phyloP scores from a whole-genome alignment of 1,140 invertebrate species.

The Zaprionus ornatus region DNA sequence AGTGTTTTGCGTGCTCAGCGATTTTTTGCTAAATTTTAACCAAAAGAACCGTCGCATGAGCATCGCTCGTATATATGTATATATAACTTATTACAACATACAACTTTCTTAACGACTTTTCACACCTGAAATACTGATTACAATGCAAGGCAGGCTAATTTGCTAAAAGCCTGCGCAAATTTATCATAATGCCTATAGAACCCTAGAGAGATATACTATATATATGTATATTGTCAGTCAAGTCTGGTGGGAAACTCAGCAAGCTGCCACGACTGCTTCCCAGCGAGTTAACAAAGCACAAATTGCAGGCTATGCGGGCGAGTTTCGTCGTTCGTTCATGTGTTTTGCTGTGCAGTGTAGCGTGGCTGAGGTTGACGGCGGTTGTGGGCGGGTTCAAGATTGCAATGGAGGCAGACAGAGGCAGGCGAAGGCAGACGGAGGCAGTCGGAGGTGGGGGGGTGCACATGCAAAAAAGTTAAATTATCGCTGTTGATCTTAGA shows the following conservation, averaged over 20 bases:
- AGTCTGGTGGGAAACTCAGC: background rate
- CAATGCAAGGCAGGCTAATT: background rate
- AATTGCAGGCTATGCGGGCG: conserved; percentile 22
- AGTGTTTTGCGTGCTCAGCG: no score
- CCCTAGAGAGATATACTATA: background rate
- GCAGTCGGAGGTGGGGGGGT: background rate
- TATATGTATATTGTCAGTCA: background rate
- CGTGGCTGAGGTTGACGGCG: conserved; percentile 29
- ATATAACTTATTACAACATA: no score
- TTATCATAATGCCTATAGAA: conserved; percentile 6
- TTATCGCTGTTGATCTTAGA: conserved; percentile 51
- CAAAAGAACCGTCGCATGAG: no score
- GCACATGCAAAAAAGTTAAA: conserved; percentile 47
- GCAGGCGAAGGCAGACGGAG: background rate
- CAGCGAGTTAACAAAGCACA: conserved; percentile 42
- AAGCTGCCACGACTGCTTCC: conserved; percentile 1
- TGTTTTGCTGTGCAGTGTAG: conserved; percentile 33
- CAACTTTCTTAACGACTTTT: no score
- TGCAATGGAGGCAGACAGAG: no score
- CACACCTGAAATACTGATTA: background rate
- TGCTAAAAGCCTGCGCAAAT: conserved; percentile 1
- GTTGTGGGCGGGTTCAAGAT: conserved; percentile 27
- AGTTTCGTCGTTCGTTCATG: conserved; percentile 2
- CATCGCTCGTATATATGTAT: no score
- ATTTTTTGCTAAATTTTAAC: no score